Conservation (phyloP, 2,888 invertebrate genomes). For the Scelioninae gen. 1 region DNA sequence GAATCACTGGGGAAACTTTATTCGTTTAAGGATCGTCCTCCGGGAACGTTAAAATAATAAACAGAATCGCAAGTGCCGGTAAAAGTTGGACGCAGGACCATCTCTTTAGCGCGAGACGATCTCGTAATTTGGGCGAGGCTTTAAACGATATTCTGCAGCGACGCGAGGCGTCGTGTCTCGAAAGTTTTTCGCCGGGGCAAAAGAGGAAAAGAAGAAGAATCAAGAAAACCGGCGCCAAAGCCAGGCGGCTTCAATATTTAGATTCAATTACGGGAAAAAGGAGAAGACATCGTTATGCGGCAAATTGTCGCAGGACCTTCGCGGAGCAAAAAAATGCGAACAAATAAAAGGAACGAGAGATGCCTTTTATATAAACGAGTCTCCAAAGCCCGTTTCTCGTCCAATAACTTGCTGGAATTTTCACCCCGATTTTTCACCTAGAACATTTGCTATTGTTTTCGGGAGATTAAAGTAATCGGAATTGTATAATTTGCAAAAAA, state of each 20-base stretch:
- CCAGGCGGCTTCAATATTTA: slow-evolving; percentile 80
- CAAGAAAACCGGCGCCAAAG: slow-evolving; percentile 76
- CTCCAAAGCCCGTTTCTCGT: slow-evolving; percentile 42
- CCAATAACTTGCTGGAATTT: slow-evolving; percentile 43
- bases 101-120: slow-evolving; percentile 76
- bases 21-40: no score
- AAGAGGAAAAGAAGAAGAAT: slow-evolving; percentile 73
- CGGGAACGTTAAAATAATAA: slow-evolving; percentile 65
- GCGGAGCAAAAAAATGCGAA: slow-evolving; percentile 55
- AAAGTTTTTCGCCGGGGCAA: slow-evolving; percentile 77
- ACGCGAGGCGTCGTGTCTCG: slow-evolving; percentile 78
- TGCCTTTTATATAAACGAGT: slow-evolving; percentile 63
- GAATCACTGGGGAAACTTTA: no score
- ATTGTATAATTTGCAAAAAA: no score
- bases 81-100: slow-evolving; percentile 74
- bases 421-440: slow-evolving; percentile 58
- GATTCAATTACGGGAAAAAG: slow-evolving; percentile 81
- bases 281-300: slow-evolving; percentile 79
- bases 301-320: slow-evolving; percentile 76
- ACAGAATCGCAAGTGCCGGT: slow-evolving; percentile 64
- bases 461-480: no score
- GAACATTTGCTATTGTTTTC: slow-evolving; percentile 46
- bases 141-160: slow-evolving; percentile 78
- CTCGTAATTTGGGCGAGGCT: slow-evolving; percentile 78
- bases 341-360: slow-evolving; percentile 40